Percentiles rank a stretch among this genome's conserved stretches.
Conservation (phyloP, 2,113 vertebrate species). For the Bambusicola thoracicus region DNA sequence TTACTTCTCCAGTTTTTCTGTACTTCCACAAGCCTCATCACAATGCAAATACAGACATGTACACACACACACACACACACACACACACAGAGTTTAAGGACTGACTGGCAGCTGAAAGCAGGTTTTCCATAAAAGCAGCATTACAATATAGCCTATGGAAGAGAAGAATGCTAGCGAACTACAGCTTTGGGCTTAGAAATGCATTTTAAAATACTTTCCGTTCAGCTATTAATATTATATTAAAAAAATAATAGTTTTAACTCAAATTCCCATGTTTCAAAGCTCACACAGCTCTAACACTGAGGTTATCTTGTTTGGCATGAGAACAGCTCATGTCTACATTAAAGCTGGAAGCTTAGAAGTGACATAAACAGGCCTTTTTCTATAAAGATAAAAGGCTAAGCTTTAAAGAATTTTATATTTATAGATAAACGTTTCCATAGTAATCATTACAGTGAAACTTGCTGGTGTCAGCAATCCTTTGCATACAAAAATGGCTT, state of each 20-base stretch:
- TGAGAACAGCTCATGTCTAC: slow-evolving; percentile 79
- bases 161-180: background rate
- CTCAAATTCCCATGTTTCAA: slow-evolving; percentile 75
- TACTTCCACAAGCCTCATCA: background rate
- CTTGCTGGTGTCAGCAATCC: slow-evolving; percentile 82
- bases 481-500: slow-evolving; percentile 75
- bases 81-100: background rate
- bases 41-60: rapidly evolving
- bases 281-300: slow-evolving; percentile 64
- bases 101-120: slow-evolving; percentile 15
- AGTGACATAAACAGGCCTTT: slow-evolving; percentile 83
- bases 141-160: slow-evolving; percentile 37
- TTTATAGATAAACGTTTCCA: slow-evolving; percentile 87
- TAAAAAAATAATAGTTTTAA: slow-evolving; percentile 77
- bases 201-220: slow-evolving; percentile 70
- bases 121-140: background rate
- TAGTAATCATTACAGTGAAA: slow-evolving; percentile 82
- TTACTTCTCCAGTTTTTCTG: background rate
- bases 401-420: slow-evolving; percentile 83
- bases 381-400: slow-evolving; percentile 84
- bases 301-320: slow-evolving; percentile 81
- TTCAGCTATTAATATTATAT: slow-evolving; percentile 76
- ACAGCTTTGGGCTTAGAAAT: slow-evolving; percentile 36
- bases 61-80: no score
- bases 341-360: slow-evolving; percentile 81